Conservation (phyloP, 2,888 invertebrate species). For the Ochropleura plecta region DNA sequence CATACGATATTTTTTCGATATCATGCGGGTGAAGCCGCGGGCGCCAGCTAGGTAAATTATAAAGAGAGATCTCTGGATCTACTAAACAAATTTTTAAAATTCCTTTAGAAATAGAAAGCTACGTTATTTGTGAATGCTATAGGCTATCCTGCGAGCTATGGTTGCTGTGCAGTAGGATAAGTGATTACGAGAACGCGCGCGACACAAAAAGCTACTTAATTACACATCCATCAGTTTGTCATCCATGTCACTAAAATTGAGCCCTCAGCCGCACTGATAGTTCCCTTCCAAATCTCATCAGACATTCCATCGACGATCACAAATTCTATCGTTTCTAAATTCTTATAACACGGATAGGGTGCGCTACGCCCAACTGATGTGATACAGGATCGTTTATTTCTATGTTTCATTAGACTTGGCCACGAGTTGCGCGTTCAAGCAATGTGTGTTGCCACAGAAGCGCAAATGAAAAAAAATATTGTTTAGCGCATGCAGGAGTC, state of each 20-base stretch:
- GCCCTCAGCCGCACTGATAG: background rate
- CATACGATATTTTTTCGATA: too few species aligned
- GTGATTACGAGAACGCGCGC: too few species aligned
- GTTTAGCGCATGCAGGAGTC: background rate
- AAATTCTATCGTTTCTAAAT: background rate
- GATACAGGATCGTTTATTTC: background rate
- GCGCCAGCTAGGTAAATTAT: too few species aligned
- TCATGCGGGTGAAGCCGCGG: too few species aligned
- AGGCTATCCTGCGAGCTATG: too few species aligned
- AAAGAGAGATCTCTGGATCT: too few species aligned
- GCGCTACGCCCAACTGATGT: background rate
- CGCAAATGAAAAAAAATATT: background rate
- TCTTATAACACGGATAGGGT: background rate
- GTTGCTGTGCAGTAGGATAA: too few species aligned
- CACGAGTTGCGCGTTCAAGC: background rate
- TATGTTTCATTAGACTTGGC: background rate
- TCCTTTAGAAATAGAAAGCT: too few species aligned
- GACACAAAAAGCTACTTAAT: background rate
- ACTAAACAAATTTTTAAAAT: too few species aligned
- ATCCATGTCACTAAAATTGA: background rate
- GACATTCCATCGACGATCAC: background rate
- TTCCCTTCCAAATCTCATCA: background rate
- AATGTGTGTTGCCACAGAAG: background rate
- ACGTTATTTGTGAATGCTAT: too few species aligned
- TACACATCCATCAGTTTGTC: background rate